Percentiles rank a stretch among this genome's conserved stretches.
Evolutionary conservation across 1,140 invertebrate species (phyloP).

Genomic region (Hestina assimilis): DNA sequence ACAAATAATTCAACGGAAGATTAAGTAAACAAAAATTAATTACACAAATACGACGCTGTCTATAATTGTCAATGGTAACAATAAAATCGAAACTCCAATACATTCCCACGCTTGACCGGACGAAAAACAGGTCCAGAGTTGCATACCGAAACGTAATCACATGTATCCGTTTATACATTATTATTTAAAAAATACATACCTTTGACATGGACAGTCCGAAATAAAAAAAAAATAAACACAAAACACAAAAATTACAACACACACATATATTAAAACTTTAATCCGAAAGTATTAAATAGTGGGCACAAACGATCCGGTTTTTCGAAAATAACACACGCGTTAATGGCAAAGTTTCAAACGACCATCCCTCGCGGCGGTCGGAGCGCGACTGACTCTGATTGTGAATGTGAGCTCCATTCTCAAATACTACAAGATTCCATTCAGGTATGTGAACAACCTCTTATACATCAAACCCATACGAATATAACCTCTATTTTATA

Average conservation of each 20-base stretch:
- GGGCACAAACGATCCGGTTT: slow-evolving; percentile 5
- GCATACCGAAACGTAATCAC: slow-evolving; percentile 66
- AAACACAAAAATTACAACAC: slow-evolving; percentile 41
- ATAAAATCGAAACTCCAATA: slow-evolving; percentile 52
- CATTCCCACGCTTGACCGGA: slow-evolving; percentile 70
- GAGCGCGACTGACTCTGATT: slow-evolving; percentile 55
- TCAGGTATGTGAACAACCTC: slow-evolving; percentile 72
- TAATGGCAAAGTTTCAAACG: slow-evolving; percentile 28
- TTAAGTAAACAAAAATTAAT: neutral
- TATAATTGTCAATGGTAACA: slow-evolving; percentile 9
- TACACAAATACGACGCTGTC: slow-evolving; percentile 8
- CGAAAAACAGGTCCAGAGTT: slow-evolving; percentile 62
- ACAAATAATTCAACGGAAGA: too few species aligned
- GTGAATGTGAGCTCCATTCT: slow-evolving; percentile 65
- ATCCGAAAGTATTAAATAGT: slow-evolving; percentile 53
- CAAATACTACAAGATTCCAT: slow-evolving; percentile 69
- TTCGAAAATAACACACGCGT: slow-evolving; percentile 41
- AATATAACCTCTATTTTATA: slow-evolving; percentile 44
- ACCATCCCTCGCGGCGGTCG: slow-evolving; percentile 17
- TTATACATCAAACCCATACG: slow-evolving; percentile 34
- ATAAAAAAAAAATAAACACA: slow-evolving; percentile 27
- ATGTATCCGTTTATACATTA: slow-evolving; percentile 42
- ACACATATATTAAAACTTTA: slow-evolving; percentile 57
- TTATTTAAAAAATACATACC: slow-evolving; percentile 64
- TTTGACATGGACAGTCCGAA: slow-evolving; percentile 33